These are phyloP conservation scores for Agonopterix heracliana DNA, from an alignment of 2,888 invertebrate genomes.

Conservation along the genomic window DNA sequence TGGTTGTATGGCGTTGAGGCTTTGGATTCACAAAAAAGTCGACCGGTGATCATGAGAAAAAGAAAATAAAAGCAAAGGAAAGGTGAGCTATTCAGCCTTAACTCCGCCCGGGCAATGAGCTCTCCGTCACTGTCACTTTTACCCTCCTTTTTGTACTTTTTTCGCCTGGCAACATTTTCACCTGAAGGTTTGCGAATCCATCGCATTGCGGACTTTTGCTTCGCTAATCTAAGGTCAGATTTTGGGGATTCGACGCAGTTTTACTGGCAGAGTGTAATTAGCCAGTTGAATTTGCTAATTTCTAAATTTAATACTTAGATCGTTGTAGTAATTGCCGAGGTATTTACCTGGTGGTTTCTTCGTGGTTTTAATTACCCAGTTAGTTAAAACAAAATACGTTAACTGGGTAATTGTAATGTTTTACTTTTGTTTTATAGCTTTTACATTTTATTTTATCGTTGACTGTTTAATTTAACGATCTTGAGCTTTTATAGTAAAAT, in stretches of 20 bases:
- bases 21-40: not conserved
- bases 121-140: conserved; percentile 18
- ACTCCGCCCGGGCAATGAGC: conserved; percentile 7
- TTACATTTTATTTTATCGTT: too few relatives aligned
- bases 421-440: too few relatives aligned
- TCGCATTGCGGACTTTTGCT: conserved; percentile 6
- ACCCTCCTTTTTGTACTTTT: conserved; percentile 8
- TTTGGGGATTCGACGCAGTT: not conserved
- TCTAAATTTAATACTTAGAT: not conserved
- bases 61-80: conserved; percentile 2
- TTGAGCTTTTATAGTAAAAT: too few relatives aligned
- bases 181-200: not conserved
- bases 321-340: too few relatives aligned
- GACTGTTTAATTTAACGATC: too few relatives aligned
- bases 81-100: conserved; percentile 1
- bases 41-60: not conserved
- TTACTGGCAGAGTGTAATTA: not conserved
- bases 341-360: too few relatives aligned
- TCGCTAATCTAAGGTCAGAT: not conserved
- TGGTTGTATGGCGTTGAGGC: too few relatives aligned
- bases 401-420: too few relatives aligned
- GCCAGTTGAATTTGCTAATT: not conserved
- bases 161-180: conserved; percentile 1
- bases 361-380: too few relatives aligned
- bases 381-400: too few relatives aligned